phyloP scores from a whole-genome alignment of 2,797 vertebrate species.

The Halcyon badia region DNA sequence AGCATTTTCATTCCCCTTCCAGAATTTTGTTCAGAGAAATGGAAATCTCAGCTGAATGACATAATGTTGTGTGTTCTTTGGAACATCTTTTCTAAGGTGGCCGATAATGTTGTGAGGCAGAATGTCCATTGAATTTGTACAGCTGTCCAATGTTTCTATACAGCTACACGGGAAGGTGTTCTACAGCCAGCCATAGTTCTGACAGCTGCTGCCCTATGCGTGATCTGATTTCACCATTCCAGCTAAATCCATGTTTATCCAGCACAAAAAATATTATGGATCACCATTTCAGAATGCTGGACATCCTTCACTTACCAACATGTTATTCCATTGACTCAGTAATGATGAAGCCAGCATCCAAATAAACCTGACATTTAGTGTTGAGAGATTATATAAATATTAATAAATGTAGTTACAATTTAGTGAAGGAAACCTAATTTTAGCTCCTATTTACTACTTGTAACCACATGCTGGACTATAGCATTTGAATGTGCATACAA shows the following conservation, averaged over 20 bases:
- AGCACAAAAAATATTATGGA: background rate
- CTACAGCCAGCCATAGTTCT: background rate
- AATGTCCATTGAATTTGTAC: background rate
- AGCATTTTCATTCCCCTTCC: background rate
- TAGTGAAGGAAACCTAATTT: conserved; percentile 1
- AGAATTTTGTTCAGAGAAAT: background rate
- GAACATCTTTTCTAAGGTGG: background rate
- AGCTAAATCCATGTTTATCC: background rate
- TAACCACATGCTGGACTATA: background rate
- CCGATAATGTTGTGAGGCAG: background rate
- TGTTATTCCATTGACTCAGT: background rate
- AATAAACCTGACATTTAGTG: background rate
- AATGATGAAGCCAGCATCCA: background rate
- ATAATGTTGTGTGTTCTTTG: background rate
- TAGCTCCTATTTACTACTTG: background rate
- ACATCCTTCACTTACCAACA: background rate
- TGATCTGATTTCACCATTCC: background rate
- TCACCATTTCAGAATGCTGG: background rate
- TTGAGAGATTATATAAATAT: background rate
- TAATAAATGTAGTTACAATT: conserved; percentile 10
- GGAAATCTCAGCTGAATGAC: background rate
- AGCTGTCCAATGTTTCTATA: background rate
- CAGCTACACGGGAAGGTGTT: background rate
- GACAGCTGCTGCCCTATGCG: background rate
- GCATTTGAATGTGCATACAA: background rate